Evolutionary conservation across 2,888 invertebrate genomes (phyloP).

Genomic region (Morpho achilles): DNA sequence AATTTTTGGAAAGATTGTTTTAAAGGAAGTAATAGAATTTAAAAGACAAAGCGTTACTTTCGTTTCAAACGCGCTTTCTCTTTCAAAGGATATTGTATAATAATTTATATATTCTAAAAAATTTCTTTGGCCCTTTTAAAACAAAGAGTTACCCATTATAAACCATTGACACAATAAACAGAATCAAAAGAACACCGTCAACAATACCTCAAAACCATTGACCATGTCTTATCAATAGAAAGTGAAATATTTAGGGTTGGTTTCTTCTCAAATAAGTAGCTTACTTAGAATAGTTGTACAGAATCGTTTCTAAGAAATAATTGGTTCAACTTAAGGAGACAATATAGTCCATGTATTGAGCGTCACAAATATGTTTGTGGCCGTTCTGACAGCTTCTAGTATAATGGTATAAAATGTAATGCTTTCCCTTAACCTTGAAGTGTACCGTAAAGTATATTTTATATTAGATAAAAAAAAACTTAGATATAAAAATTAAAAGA

Average conservation of each 20-base stretch:
- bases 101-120: constrained; percentile 37
- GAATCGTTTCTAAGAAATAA: too few species aligned
- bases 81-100: constrained; percentile 33
- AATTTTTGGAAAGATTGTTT: constrained; percentile 7
- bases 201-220: constrained; percentile 14
- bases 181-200: constrained; percentile 8
- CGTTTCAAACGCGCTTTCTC: constrained; percentile 43
- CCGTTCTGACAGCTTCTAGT: too few species aligned
- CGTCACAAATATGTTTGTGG: too few species aligned
- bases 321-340: too few species aligned
- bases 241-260: constrained; percentile 8
- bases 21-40: constrained; percentile 26
- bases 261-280: background rate
- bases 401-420: too few species aligned
- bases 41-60: constrained; percentile 40
- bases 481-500: too few species aligned
- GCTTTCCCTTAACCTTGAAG: too few species aligned
- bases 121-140: constrained; percentile 33
- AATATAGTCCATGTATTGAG: too few species aligned
- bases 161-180: constrained; percentile 31
- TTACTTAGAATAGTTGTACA: background rate
- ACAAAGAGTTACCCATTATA: constrained; percentile 37
- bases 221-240: constrained; percentile 14
- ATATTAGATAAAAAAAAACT: too few species aligned
- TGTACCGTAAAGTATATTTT: too few species aligned